A percentile compares a stretch with the other conserved stretches of the same genome.
Conservation (phyloP, 2,797 vertebrate species). For the Melopsittacus undulatus region DNA sequence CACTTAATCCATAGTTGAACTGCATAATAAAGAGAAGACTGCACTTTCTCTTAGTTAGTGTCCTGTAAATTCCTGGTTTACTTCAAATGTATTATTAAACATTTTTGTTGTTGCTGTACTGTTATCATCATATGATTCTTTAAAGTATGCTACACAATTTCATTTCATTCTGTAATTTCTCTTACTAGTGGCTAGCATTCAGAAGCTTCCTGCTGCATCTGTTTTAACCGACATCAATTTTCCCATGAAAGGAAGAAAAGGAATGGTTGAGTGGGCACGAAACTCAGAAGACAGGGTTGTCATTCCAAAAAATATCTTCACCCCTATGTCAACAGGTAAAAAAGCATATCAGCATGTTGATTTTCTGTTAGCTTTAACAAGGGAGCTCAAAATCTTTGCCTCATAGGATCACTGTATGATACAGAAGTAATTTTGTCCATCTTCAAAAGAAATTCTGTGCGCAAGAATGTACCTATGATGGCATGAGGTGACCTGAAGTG, state of each 20-base stretch:
- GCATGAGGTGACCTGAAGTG: background rate
- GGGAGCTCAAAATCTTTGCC: background rate
- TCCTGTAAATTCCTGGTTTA: constrained; percentile 9
- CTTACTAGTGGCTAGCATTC: constrained; percentile 93
- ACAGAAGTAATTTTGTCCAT: background rate
- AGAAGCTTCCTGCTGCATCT: constrained; percentile 95
- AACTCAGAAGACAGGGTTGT: constrained; percentile 98
- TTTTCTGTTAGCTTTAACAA: background rate
- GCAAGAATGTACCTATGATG: background rate
- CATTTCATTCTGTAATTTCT: constrained; percentile 31
- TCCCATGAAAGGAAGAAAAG: constrained; percentile 99
- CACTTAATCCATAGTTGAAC: background rate
- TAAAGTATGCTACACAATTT: background rate
- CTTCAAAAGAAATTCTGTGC: background rate
- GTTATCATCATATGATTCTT: background rate
- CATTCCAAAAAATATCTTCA: constrained; percentile 96
- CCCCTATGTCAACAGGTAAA: constrained; percentile 93
- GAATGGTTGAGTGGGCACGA: constrained; percentile 99
- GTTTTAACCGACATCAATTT: constrained; percentile 99
- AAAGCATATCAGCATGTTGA: background rate
- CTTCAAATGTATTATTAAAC: background rate
- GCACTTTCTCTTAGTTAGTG: background rate
- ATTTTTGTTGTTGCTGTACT: background rate
- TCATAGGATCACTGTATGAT: background rate
- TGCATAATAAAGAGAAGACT: background rate